phyloP scores from a whole-genome alignment of 2,113 vertebrate genomes.

The Malurus alboscapulatus region DNA sequence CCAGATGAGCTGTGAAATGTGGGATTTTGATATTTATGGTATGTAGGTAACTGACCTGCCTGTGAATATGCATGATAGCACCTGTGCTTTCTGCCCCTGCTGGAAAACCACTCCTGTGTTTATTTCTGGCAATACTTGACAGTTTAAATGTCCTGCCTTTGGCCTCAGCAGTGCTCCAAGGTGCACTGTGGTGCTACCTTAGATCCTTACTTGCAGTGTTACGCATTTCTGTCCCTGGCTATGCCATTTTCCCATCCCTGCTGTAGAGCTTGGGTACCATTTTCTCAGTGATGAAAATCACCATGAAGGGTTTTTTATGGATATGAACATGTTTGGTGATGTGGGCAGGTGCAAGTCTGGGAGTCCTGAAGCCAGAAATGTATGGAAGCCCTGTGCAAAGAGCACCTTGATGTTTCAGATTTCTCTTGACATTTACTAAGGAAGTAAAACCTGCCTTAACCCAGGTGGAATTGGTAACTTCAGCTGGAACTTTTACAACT shows the following conservation, averaged over 20 bases:
- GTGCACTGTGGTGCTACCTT: neutral
- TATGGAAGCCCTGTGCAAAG: neutral
- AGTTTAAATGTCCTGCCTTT: neutral
- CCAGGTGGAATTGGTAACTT: neutral
- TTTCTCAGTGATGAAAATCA: neutral
- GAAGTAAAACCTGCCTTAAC: neutral
- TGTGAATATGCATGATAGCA: neutral
- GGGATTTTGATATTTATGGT: conserved; percentile 99
- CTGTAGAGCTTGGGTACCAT: neutral
- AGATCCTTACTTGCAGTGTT: neutral
- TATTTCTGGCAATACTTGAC: neutral
- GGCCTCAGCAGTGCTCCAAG: neutral
- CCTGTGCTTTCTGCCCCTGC: neutral
- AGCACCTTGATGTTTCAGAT: neutral
- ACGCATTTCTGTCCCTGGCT: neutral
- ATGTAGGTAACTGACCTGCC: neutral
- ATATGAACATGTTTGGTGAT: neutral
- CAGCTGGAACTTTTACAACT: neutral
- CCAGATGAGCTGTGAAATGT: conserved; percentile 99
- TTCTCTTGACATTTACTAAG: neutral
- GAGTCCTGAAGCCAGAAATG: neutral
- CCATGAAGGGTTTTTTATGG: neutral
- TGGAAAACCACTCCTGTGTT: neutral
- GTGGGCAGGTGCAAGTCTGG: neutral
- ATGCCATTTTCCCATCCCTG: neutral